phyloP scores from a whole-genome alignment of 2,113 vertebrate genomes.

The Megaleporinus macrocephalus region DNA sequence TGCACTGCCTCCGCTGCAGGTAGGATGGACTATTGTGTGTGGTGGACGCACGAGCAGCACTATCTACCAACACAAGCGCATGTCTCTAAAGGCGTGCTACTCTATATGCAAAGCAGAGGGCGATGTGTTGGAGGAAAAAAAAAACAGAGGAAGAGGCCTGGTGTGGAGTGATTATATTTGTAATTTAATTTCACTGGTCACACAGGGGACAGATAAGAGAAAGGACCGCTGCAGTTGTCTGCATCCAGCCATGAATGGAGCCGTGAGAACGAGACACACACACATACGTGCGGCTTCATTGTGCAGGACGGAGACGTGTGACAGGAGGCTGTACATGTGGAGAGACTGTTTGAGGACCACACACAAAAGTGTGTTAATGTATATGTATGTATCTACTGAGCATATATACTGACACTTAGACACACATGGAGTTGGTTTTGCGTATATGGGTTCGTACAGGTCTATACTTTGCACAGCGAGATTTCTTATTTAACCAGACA shows the following conservation, averaged over 20 bases:
- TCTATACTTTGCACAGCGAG: neutral
- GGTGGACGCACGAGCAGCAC: slow-evolving; percentile 72
- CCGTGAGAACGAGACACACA: slow-evolving; percentile 57
- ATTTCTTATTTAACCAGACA: neutral
- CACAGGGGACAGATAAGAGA: slow-evolving; percentile 44
- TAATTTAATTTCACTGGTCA: slow-evolving; percentile 82
- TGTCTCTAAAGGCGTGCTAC: slow-evolving; percentile 68
- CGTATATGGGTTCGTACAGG: too few species aligned
- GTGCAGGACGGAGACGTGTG: slow-evolving; percentile 66
- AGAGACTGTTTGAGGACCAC: slow-evolving; percentile 58
- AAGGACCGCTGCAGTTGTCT: slow-evolving; percentile 23
- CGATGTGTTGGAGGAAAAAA: slow-evolving; percentile 54
- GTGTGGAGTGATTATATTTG: slow-evolving; percentile 77
- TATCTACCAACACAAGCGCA: slow-evolving; percentile 57
- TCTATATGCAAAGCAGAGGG: slow-evolving; percentile 80
- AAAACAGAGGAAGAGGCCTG: slow-evolving; percentile 62
- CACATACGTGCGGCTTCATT: slow-evolving; percentile 61
- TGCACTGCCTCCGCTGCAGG: slow-evolving; percentile 61
- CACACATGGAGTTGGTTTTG: neutral
- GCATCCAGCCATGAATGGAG: slow-evolving; percentile 22
- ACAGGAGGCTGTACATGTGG: slow-evolving; percentile 14
- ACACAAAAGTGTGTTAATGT: slow-evolving; percentile 13
- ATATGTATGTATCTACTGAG: neutral
- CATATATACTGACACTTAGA: slow-evolving; percentile 37
- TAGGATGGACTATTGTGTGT: slow-evolving; percentile 71